These are phyloP conservation scores for Thaleichthys pacificus DNA, from an alignment of 2,797 vertebrate genomes.

Conservation along the genomic window DNA sequence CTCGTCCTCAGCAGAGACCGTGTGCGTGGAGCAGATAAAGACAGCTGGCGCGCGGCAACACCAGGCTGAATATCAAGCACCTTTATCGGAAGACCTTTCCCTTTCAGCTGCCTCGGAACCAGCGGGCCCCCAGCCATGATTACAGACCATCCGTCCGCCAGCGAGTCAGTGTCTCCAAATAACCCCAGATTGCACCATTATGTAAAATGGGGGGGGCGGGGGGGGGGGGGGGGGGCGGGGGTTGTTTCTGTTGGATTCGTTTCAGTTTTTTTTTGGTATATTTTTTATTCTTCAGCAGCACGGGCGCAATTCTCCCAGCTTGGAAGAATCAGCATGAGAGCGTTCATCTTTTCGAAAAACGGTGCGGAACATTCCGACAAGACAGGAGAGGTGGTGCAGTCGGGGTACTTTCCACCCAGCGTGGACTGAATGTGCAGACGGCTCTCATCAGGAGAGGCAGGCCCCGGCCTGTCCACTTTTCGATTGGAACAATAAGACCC, in stretches of 20 bases:
- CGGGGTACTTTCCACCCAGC: slow-evolving; percentile 50
- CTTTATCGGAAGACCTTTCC: slow-evolving; percentile 43
- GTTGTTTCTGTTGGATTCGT: slow-evolving; percentile 10
- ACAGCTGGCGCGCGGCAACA: slow-evolving; percentile 51
- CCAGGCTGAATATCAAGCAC: slow-evolving; percentile 55
- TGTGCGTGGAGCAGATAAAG: slow-evolving; percentile 60
- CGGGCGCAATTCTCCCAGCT: slow-evolving; percentile 54
- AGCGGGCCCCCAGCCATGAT: slow-evolving; percentile 54
- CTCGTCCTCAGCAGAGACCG: slow-evolving; percentile 27
- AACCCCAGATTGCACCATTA: slow-evolving; percentile 65
- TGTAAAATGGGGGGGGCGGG: slow-evolving; percentile 54
- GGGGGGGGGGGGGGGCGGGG: slow-evolving; percentile 6
- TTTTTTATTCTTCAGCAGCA: slow-evolving; percentile 24
- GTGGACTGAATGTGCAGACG: slow-evolving; percentile 47
- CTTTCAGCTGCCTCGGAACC: slow-evolving; percentile 40
- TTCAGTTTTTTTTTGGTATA: slow-evolving; percentile 18
- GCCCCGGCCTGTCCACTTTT: slow-evolving; percentile 35
- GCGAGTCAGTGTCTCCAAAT: slow-evolving; percentile 39
- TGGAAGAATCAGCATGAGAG: slow-evolving; percentile 53
- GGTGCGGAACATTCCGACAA: slow-evolving; percentile 40
- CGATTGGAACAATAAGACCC: slow-evolving; percentile 27
- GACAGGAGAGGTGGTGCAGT: slow-evolving; percentile 47
- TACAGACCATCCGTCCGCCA: slow-evolving; percentile 40
- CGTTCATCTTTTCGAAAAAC: slow-evolving; percentile 51
- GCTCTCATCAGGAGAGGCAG: slow-evolving; percentile 29